Evolutionary conservation across 2,888 invertebrate species (phyloP), one percentile per base, ranked within the genome.

Genomic region (Teleiodes luculella): DNA sequence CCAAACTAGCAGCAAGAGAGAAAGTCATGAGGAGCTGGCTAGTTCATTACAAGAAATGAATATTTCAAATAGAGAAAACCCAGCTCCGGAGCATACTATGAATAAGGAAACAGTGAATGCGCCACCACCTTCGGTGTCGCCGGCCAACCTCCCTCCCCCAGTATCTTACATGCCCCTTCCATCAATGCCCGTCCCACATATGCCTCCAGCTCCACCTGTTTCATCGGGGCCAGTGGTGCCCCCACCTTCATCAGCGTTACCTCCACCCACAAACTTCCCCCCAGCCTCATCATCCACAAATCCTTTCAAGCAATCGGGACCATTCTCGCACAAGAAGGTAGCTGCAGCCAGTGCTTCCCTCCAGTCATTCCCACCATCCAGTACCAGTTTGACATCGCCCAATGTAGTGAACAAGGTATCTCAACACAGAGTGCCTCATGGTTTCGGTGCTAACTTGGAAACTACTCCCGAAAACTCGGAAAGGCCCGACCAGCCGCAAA

Each of bases 381-480:
- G 65, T 58, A 60, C 83, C 24, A 74, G 64, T 67, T 75, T 90
- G 41, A 69, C 81, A 14, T 79, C 85, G 2, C 81, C 86, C n/a
- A 67, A 77, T 7, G 81, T 72, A 16, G 83, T 83, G 8, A 81
- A 65, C 57, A 83, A 83, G 63, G 66, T 78, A 30, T 67, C 78
- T 14, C 83, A 85, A 53, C 82, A 84, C 53, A 70, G 79, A 64
- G 64, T 75, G 20, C 67, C 81, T n/a, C 66, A 78, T 41, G 83
- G 83, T 39, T 91, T 83, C 70, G 90, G 91, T 55, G 91, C 92
- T 3, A 93, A 93, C 75, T 82, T 93, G 58, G 93, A 93, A 78
- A 92, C 92, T 3, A 86, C 92, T 3, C 92, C 93, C 1, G 94
- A 94, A 71, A 94, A 94, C 72, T 92, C 92, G 0, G 94, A 94